Evolutionary conservation across 1,140 invertebrate species (phyloP).

Genomic region (Microplitis mediator): DNA sequence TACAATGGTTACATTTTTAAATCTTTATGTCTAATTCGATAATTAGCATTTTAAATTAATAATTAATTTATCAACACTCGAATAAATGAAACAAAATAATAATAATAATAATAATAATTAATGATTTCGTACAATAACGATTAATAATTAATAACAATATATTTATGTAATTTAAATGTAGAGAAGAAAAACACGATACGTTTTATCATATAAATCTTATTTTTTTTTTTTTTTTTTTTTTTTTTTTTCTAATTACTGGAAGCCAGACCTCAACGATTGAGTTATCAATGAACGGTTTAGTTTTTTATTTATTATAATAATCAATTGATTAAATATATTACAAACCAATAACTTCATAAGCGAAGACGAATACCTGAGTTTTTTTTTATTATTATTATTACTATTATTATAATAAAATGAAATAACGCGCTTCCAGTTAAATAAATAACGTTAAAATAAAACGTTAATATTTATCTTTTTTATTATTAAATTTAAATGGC

Average conservation of each 20-base stretch:
- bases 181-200: not conserved
- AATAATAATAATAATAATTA: not conserved
- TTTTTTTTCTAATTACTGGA: not conserved
- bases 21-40: not conserved
- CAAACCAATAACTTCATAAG: not conserved
- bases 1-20: not conserved
- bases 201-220: not conserved
- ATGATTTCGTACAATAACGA: not conserved
- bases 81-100: not conserved
- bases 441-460: not conserved
- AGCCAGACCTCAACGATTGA: not conserved
- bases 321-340: not conserved
- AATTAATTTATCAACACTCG: not conserved
- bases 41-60: not conserved
- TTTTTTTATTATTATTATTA: not conserved
- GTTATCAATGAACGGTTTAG: not conserved
- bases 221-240: no score
- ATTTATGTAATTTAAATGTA: not conserved
- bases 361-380: not conserved
- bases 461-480: not conserved
- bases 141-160: conserved; percentile 3
- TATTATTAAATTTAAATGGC: not conserved
- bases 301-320: not conserved
- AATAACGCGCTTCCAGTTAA: not conserved
- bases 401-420: not conserved